Conservation (phyloP, 2,113 vertebrate species). For the Pelodiscus sinensis region DNA sequence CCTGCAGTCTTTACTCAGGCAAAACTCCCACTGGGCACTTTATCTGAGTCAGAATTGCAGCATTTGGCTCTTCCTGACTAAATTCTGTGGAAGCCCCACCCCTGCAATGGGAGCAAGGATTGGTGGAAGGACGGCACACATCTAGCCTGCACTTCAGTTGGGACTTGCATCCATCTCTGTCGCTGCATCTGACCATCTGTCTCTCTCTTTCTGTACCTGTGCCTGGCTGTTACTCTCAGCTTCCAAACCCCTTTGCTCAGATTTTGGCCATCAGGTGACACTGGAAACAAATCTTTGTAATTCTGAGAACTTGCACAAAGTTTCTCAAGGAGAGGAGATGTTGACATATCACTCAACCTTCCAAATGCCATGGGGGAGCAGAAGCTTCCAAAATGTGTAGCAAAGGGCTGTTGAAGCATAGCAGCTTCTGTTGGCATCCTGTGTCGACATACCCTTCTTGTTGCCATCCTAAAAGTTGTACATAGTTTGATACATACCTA, state of each 20-base stretch:
- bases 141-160: slow-evolving; percentile 61
- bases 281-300: slow-evolving; percentile 3
- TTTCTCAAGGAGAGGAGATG: background rate
- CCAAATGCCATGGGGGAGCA: slow-evolving; percentile 17
- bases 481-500: slow-evolving; percentile 42
- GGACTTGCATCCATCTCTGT: slow-evolving; percentile 63
- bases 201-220: slow-evolving; percentile 44
- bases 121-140: slow-evolving; percentile 74
- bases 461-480: slow-evolving; percentile 56
- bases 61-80: fast-evolving
- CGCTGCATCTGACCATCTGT: slow-evolving; percentile 45
- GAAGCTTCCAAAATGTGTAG: slow-evolving; percentile 61
- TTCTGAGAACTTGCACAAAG: background rate
- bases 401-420: slow-evolving; percentile 72
- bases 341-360: background rate
- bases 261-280: slow-evolving; percentile 40
- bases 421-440: slow-evolving; percentile 66
- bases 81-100: slow-evolving; percentile 23
- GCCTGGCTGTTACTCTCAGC: slow-evolving; percentile 60
- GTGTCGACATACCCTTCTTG: slow-evolving; percentile 50
- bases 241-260: slow-evolving; percentile 72
- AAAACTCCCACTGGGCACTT: background rate
- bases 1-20: slow-evolving; percentile 2
- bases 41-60: background rate
- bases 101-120: slow-evolving; percentile 59